Conservation (phyloP, 2,888 invertebrate genomes). For the Stenurella melanura region DNA sequence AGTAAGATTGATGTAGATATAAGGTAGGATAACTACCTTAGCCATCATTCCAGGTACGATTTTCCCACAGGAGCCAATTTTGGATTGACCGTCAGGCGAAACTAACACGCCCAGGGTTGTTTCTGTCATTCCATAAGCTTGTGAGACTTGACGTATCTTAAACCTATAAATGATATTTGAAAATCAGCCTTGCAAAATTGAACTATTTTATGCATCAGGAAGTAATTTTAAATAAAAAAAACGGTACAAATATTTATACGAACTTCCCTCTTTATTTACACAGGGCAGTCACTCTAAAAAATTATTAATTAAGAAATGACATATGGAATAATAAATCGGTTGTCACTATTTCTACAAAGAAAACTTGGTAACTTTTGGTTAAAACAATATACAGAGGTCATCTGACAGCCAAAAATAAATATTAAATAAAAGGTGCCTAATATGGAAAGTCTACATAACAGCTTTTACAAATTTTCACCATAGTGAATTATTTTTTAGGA, state of each 20-base stretch:
- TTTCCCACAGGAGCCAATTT: conserved; percentile 81
- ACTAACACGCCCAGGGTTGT: conserved; percentile 78
- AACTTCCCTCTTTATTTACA: no score
- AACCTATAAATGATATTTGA: conserved; percentile 49
- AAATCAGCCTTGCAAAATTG: background rate
- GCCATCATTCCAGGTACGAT: conserved; percentile 81
- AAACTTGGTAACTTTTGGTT: no score
- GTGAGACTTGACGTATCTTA: conserved; percentile 67
- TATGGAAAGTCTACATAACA: no score
- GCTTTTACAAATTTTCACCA: no score
- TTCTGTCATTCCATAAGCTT: conserved; percentile 90
- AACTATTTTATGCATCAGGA: background rate
- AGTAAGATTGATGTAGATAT: background rate
- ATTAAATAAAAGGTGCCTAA: no score
- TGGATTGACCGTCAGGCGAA: conserved; percentile 69
- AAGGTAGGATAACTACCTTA: conserved; percentile 71
- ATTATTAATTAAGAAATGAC: background rate
- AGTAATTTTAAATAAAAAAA: background rate
- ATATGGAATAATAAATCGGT: no score
- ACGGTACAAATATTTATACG: background rate
- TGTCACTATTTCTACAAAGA: no score
- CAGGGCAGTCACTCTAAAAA: no score
- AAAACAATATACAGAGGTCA: no score
- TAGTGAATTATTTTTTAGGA: no score
- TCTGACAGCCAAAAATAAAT: no score